Evolutionary conservation across 2,113 vertebrate species (phyloP).

Genomic region (Myotis lucifugus): DNA sequence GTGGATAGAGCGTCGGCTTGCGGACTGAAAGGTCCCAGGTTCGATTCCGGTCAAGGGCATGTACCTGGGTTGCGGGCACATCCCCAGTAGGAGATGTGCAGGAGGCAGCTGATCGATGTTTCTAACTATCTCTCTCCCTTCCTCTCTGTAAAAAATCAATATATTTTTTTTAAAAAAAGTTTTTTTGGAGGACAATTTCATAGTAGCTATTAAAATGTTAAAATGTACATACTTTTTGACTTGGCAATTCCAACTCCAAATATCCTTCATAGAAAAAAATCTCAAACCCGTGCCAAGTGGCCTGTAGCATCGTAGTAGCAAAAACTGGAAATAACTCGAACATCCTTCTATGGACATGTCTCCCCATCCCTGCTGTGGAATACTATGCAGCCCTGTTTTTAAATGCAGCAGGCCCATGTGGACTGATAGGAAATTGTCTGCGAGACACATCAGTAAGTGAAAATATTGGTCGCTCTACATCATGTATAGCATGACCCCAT

Average conservation of each 20-base stretch:
- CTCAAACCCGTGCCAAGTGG: not conserved
- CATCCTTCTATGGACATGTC: not conserved
- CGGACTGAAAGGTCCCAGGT: too few relatives aligned
- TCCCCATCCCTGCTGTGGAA: not conserved
- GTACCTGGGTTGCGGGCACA: too few relatives aligned
- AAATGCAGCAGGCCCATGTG: not conserved
- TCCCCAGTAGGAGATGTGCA: too few relatives aligned
- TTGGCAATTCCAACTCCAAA: not conserved
- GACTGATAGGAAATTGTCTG: not conserved
- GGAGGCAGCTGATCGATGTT: too few relatives aligned
- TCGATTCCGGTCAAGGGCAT: too few relatives aligned
- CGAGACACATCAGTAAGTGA: not conserved
- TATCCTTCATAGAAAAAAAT: not conserved
- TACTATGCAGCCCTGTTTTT: not conserved
- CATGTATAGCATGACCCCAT: not conserved
- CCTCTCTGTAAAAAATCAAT: too few relatives aligned
- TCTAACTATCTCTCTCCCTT: too few relatives aligned
- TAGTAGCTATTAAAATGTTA: not conserved
- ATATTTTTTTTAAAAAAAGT: too few relatives aligned
- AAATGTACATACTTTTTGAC: not conserved
- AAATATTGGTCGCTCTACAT: not conserved
- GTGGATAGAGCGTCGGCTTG: too few relatives aligned
- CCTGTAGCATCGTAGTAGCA: not conserved
- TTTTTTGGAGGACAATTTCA: not conserved
- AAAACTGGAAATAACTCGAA: not conserved